Evolutionary conservation across 2,113 vertebrate species (phyloP).

Genomic region (Tyrannus savana): DNA sequence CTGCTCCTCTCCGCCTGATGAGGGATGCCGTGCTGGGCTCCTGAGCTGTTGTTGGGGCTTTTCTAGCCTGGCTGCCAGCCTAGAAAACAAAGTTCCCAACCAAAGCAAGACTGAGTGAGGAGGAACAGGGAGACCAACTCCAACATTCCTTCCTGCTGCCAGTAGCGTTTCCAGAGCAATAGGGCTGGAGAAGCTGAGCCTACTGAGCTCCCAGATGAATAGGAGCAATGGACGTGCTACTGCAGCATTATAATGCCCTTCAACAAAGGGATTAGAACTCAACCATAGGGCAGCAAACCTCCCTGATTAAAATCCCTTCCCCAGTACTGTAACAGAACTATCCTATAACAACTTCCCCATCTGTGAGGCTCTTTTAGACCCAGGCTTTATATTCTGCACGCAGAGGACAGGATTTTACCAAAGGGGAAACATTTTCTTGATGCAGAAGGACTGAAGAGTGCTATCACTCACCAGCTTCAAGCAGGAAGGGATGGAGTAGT

Average conservation of each 20-base stretch:
- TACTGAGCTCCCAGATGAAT: neutral
- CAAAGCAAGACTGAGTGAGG: neutral
- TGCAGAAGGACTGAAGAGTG: neutral
- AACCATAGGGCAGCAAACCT: neutral
- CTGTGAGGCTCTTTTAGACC: neutral
- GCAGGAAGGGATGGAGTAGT: neutral
- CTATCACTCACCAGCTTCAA: rapidly evolving
- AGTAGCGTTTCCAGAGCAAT: neutral
- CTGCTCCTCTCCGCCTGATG: rapidly evolving
- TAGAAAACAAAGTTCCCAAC: neutral
- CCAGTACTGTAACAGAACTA: neutral
- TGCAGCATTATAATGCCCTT: neutral
- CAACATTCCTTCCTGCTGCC: neutral
- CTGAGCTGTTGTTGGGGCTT: neutral
- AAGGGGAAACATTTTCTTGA: neutral
- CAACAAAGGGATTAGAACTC: neutral
- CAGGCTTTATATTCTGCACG: neutral
- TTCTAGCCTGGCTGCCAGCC: neutral
- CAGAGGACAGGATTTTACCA: neutral
- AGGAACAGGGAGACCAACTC: neutral
- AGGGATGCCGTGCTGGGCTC: neutral
- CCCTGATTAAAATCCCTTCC: neutral
- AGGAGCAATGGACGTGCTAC: neutral
- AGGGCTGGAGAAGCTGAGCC: neutral
- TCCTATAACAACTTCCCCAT: neutral